Base-by-base conservation (phyloP, 2,113 vertebrate genomes). In the Pseudorasbora parva region DNA sequence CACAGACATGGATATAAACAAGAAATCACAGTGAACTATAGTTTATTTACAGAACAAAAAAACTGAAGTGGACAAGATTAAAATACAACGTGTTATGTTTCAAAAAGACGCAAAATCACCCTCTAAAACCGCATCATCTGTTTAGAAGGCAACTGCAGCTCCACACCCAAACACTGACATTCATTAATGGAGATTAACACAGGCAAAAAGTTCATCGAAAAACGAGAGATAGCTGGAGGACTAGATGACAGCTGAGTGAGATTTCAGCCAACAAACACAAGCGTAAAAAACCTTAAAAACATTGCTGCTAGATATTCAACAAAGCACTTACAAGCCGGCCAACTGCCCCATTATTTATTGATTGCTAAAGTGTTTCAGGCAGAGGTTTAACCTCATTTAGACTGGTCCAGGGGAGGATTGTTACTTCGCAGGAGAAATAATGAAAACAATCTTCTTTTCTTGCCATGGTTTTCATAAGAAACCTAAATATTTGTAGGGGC, bases 181-280 rank as follows among this genome's bases (percentile, higher is more conserved):
- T 60, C 60, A 45, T 27, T 43, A 60, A 59, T 78, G 74, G 51
- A 59, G 54, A 59, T 77, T 77, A n/a, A 77, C 54, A 23, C 54
- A 77, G 74, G 76, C 82, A 81, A 79, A 87, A 82, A 81, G 78
- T 81, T 87, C 43, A 84, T 76, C 25, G 49, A 57, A 59, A 82
- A 33, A 82, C 64, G 77, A 56, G 45, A 64, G 82, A 84, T 21
- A 4, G 54, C 80, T 59, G 14, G 80, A 62, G 77, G 66, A 84
- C 66, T 72, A 2, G 62, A 59, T 64, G 57, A 62, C 56, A 59
- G 82, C 73, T 15, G 64, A 82, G 79, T 62, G 41, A 77, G 56
- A 81, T 78, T 57, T 62, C 45, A 78, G 86, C 78, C 86, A 85
- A 84, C 25, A 76, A 59, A 73, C 86, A 78, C 86, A 87, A 14